Evolutionary conservation across 1,140 invertebrate genomes (phyloP), one percentile per base, ranked within the genome.

Genomic region (Microplitis demolitor): DNA sequence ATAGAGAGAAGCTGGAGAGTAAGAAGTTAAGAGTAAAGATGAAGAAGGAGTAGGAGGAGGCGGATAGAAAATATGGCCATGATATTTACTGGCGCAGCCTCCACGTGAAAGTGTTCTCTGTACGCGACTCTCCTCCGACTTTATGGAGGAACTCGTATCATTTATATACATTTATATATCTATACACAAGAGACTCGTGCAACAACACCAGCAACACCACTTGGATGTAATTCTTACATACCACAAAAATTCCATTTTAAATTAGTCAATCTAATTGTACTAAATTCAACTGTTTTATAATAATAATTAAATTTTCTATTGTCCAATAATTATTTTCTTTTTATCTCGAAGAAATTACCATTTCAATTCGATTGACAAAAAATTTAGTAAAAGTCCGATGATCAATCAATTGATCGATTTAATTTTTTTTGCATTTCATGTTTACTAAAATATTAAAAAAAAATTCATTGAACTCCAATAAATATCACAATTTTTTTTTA

Each of bases 21-120:
- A 45, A 31, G 6, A 39, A 33, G 39, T 37, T 13, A 14, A 56
- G 62, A 45, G 13, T 3, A 14, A 39, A 60, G 4, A 61, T 60
- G 70, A 66, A 37, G 37, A 62, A 56, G 35, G 60, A 71, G 31
- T 56, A 63, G 37, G 53, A 72, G 66, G 69, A 67, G 74, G 67
- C 66, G 66, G 67, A 72, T 72, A 75, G 70, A 75, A 75, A 70
- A 75, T 72, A 72, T 74, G 75, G 75, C 75, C 75, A 76, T 76
- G 75, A 76, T 76, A 76, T 74, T 74, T 76, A 74, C 69, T 62
- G 64, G 69, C 53, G 34, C 71, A 71, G 72, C 75, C 69, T 73
- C 75, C 66, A 63, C 72, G 75, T 76, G 75, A 76, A 76, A 76
- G 75, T 76, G 72, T 74, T 74, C 66, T 72, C 63, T 63, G 35